Evolutionary conservation across 1,140 invertebrate genomes (phyloP), one percentile per base, ranked within the genome.

Genomic region (Drosophila arizonae): DNA sequence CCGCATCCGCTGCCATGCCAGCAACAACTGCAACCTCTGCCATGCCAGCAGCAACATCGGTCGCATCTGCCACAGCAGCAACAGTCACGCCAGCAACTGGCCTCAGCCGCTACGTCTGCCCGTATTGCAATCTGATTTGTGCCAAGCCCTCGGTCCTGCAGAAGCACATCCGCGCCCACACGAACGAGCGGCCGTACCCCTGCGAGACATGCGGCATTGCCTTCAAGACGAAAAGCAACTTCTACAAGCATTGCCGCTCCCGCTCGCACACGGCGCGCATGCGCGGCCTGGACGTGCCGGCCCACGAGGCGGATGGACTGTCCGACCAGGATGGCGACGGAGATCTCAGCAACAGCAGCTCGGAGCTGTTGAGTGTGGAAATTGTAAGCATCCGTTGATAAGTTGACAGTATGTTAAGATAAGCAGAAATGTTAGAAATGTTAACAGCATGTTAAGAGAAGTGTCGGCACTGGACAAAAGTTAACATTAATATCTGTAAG

Each of bases 211-310:
- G 97, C 92, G 97, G 96, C 57, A 97, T 98, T 92, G 96, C 96
- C 61, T 98, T 98, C 92, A 98, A 98, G 92, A 98, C 97, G 2
- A 97, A 97, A 90, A 98, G 97, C 77, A 98, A 98, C 92, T 93
- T 98, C 63, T 97, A 97, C 91, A 98, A 98, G 91, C 97, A 98
- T 90, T 95, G 96, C 81, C 92, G 94, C 89, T 97, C 97, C 1
- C 93, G 96, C 72, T 95, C 97, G 13, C 97, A 98, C 86, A 94
- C 95, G 24, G 93, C 96, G 50, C 94, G 95, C 76, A 91, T 94
- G 72, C 93, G 94, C 68, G 94, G 94, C 33, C 90, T 92, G 28
- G 94, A 95, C 79, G 80, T 93, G 33, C 81, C 93, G 6, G 79
- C 80, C 11, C 90, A 93, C 63, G 93, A 93, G 30, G 93, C 93